A percentile compares a stretch with the other conserved stretches of the same genome.
phyloP scores from a whole-genome alignment of 2,888 invertebrate genomes.

The Stegophylla sp. region DNA sequence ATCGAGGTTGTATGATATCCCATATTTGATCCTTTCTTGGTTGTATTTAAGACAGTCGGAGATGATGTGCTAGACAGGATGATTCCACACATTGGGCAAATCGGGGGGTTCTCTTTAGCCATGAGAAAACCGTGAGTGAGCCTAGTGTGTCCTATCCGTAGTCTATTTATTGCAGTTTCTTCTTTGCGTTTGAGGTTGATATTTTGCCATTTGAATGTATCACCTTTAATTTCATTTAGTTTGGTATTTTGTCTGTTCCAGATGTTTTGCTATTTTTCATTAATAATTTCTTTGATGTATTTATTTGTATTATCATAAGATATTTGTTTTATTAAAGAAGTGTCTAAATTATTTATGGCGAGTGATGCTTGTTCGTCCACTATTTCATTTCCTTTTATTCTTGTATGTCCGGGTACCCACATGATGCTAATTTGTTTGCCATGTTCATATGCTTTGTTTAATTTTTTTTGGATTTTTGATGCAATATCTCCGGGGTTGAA shows the following conservation, averaged over 20 bases:
- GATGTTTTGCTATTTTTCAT: not conserved
- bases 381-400: not conserved
- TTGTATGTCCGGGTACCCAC: not conserved
- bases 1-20: not conserved
- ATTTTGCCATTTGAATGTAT: not conserved
- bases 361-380: not conserved
- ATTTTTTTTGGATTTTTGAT: not conserved
- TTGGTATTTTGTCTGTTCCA: not conserved
- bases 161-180: not conserved
- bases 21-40: not conserved
- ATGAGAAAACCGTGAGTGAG: not conserved
- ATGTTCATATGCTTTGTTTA: not conserved
- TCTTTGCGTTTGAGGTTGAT: not conserved
- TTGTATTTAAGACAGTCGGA: not conserved
- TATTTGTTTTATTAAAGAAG: not conserved
- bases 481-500: not conserved
- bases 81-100: no score
- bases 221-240: not conserved
- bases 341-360: conserved; percentile 5
- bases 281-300: not conserved
- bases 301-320: not conserved
- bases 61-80: not conserved
- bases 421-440: not conserved
- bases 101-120: not conserved
- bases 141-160: conserved; percentile 3